Evolutionary conservation across 2,888 invertebrate genomes (phyloP), one percentile per base, ranked within the genome.

Genomic region (Orthonevra nobilis): DNA sequence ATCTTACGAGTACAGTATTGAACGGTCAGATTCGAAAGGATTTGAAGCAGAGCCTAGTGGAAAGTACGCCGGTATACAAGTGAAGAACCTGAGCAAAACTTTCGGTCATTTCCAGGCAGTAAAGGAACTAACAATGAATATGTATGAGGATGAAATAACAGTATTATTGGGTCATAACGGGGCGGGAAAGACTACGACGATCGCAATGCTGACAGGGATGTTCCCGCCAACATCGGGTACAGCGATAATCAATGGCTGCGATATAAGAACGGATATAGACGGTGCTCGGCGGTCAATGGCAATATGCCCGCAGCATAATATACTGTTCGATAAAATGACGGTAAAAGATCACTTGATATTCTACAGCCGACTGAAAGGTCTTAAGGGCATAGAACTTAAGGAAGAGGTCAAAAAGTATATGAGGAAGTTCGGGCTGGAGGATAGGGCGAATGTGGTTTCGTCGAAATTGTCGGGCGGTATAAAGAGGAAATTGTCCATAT

Each of bases 121-220:
- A 0, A 91, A 93, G 74, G 91, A 93, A 68, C 88, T 96, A 50
- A 91, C 91, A n/a, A 84, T 96, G 73, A 95, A 95, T 83, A 94
- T 97, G 91, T 97, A 94, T 85, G 93, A 95, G 85, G 93, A 94
- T 74, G 96, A 97, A 89, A 96, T 97, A 75, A 97, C 97, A 0
- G 96, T 95, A 1, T 86, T 95, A n/a, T 88, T 96, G 34, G 95
- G 95, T 0, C 94, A 95, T 60, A 88, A 88, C 77, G 97, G 97
- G 2, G 97, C 97, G 46, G 97, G 97, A 6, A 97, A 97, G 90
- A 96, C 97, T 0, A 97, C 97, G 0, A 96, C 97, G 0, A 96
- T 97, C 91, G 95, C 96, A 0, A 97, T 97, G 94, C 89, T 97
- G 38, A 97, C 96, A 32, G 97, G 94, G 36, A 92, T 94, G 89